phyloP scores from a whole-genome alignment of 1,140 invertebrate species.

The Drosophila sechellia region DNA sequence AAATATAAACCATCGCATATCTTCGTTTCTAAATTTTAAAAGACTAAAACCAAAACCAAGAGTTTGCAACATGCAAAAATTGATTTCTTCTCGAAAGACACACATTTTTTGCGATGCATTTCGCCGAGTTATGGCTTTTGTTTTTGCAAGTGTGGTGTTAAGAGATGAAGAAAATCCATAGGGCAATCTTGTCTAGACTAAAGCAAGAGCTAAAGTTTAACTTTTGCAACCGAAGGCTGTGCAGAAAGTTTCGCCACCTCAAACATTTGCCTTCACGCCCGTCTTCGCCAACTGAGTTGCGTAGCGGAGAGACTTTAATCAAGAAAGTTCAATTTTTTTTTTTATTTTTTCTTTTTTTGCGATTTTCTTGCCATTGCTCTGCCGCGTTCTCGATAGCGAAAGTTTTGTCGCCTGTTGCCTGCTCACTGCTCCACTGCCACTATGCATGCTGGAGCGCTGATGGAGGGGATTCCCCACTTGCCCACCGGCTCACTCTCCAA shows the following conservation, averaged over 20 bases:
- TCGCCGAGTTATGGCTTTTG: background rate
- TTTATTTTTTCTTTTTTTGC: background rate
- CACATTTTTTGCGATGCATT: background rate
- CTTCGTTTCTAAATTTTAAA: background rate
- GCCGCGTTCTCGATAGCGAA: slow-evolving; percentile 13
- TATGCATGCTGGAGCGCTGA: slow-evolving; percentile 1
- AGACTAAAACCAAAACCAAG: no score
- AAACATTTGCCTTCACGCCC: slow-evolving; percentile 2
- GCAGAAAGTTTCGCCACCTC: slow-evolving; percentile 14
- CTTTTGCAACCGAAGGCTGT: slow-evolving; percentile 46
- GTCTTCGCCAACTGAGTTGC: background rate
- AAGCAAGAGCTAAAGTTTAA: slow-evolving; percentile 68
- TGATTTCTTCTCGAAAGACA: background rate
- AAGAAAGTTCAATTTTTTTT: slow-evolving; percentile 5
- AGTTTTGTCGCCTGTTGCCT: slow-evolving; percentile 60
- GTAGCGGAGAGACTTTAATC: slow-evolving; percentile 4
- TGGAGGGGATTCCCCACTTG: background rate
- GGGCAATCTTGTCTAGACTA: slow-evolving; percentile 61
- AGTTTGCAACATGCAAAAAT: no score
- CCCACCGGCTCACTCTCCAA: no score
- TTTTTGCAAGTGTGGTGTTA: slow-evolving; percentile 18
- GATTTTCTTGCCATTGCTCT: background rate
- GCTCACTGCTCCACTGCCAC: no score
- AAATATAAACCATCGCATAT: background rate
- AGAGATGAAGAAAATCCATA: slow-evolving; percentile 30